Evolutionary conservation across 2,797 vertebrate species (phyloP).

Genomic region (Characodon lateralis): DNA sequence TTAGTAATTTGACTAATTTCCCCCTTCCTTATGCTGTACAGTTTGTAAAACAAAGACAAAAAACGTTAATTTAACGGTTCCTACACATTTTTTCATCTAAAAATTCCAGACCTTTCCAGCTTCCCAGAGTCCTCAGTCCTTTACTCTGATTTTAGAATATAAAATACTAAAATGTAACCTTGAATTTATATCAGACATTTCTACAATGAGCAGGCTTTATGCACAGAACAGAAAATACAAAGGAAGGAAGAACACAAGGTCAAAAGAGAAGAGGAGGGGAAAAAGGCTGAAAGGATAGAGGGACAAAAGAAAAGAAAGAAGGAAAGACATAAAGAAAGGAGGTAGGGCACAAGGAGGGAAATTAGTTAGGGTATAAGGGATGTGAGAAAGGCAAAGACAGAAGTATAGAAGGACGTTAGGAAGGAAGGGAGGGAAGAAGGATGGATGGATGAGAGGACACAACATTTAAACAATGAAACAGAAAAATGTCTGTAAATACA

Average conservation of each 20-base stretch:
- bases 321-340: background rate
- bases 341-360: background rate
- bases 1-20: background rate
- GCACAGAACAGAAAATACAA: no score
- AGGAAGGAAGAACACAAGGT: no score
- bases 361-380: no score
- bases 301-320: background rate
- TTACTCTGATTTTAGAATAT: background rate
- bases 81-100: background rate
- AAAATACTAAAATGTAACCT: background rate
- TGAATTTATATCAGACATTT: background rate
- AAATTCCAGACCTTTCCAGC: background rate
- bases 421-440: no score
- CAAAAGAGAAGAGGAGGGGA: no score
- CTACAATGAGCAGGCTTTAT: background rate
- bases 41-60: constrained; percentile 8
- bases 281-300: no score
- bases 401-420: no score
- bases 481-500: background rate
- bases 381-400: no score
- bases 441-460: background rate
- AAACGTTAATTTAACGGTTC: background rate
- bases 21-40: constrained; percentile 9
- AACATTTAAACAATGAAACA: background rate
- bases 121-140: background rate